Conservation (phyloP, 2,797 vertebrate genomes). For the Chrysocyon brachyurus region DNA sequence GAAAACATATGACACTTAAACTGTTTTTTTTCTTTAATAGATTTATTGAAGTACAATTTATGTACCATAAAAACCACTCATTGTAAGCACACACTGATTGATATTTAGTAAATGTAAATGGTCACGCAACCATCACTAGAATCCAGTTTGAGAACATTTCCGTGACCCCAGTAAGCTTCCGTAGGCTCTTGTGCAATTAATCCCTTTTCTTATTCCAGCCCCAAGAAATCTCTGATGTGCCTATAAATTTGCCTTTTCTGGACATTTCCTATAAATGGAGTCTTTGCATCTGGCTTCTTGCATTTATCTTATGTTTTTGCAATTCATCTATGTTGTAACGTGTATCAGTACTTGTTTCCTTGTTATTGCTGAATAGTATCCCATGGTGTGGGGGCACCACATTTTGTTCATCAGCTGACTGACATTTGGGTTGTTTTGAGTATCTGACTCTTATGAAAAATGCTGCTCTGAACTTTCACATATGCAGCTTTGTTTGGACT, state of each 20-base stretch:
- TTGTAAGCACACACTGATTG: not conserved
- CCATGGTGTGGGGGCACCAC: not conserved
- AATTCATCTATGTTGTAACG: not conserved
- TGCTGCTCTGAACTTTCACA: not conserved
- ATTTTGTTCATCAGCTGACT: not conserved
- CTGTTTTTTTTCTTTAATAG: not conserved
- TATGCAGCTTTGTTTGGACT: not conserved
- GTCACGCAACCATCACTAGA: not conserved
- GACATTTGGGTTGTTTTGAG: not conserved
- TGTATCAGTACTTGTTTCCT: not conserved
- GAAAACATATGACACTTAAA: not conserved
- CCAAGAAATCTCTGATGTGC: not conserved
- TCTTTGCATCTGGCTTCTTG: not conserved
- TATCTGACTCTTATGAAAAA: not conserved
- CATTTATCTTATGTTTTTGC: constrained; percentile 3
- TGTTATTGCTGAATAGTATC: constrained; percentile 29
- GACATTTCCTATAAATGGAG: not conserved
- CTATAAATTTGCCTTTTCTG: constrained; percentile 40
- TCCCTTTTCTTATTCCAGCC: not conserved
- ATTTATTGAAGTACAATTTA: not conserved
- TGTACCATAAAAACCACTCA: not conserved
- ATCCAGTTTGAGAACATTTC: constrained; percentile 14
- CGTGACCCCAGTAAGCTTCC: not conserved
- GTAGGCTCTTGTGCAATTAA: not conserved
- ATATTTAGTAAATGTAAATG: not conserved